Base-by-base conservation (phyloP, 2,113 vertebrate genomes). In the Antigone vipio region DNA sequence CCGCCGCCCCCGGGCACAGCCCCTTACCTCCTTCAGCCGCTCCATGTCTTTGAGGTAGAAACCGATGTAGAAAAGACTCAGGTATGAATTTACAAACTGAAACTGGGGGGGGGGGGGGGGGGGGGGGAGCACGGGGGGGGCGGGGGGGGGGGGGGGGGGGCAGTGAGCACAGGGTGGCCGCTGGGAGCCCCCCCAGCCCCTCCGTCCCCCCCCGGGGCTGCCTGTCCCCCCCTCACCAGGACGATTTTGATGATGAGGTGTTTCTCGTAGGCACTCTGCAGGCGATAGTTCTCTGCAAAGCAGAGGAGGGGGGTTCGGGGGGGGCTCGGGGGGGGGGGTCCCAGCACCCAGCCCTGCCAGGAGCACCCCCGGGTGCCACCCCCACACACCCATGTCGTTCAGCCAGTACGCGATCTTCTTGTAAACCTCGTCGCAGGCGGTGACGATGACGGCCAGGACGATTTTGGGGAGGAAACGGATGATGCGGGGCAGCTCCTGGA, bases 41-140 rank as follows among this genome's bases (percentile, higher is more conserved):
- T 99, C 99, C 99, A 99, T 99, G 98, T 99, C 99, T 98, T 99
- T 99, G 99, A 99, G 99, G 99, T 99, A 99, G 99, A 99, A 99
- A 96, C 99, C 99, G 74, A 99, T 99, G 98, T 99, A 99, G 98
- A 99, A 99, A 98, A 99, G 99, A 98, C 99, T 99, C 98, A 99
- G 98, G 98, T 99, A 99, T 60, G 99, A 99, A 98, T 99, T 99
- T 98, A 99, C 98, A 97, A 99, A 99, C 98, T 99, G 99, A 98
- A 99, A 99, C 99, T 99, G 98, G 2, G 22, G 94, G 69, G 96
- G 60, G 34, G 2, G 53, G 1, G 3, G 10, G 3, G 4, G 10
- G 3, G 4, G 63, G 45, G 45, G 20, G 20, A 6, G 47, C 7
- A 19, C 0, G 10, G 3, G 4, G 98, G 2, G 22, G 94, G 69